phyloP scores from a whole-genome alignment of 2,888 invertebrate species.

The Pharmacophagus antenor region DNA sequence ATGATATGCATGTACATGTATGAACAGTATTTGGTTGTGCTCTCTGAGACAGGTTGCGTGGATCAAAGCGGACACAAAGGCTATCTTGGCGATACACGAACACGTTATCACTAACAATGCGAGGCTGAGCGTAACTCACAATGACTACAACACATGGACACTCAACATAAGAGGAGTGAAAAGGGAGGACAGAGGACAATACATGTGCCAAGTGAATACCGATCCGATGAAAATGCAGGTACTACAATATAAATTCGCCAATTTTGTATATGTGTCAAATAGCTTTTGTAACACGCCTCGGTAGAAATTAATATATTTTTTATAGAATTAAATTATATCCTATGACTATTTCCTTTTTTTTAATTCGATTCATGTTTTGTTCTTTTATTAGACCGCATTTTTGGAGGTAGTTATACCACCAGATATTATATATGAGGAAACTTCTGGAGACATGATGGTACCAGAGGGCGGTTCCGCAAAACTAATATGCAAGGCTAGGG shows the following conservation, averaged over 20 bases:
- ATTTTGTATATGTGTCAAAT: not conserved
- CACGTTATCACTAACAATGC: constrained; percentile 96
- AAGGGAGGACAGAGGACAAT: constrained; percentile 92
- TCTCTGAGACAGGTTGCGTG: constrained; percentile 88
- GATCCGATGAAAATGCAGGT: constrained; percentile 97
- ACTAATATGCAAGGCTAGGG: constrained; percentile 91
- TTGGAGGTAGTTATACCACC: constrained; percentile 95
- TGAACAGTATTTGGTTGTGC: constrained; percentile 34
- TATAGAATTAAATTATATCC: not conserved
- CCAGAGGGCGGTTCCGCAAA: constrained; percentile 95
- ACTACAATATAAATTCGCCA: constrained; percentile 41
- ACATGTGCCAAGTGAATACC: constrained; percentile 97
- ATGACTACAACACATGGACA: constrained; percentile 96
- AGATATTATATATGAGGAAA: constrained; percentile 93
- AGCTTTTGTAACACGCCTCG: not conserved
- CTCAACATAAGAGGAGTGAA: constrained; percentile 92
- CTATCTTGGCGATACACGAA: constrained; percentile 95
- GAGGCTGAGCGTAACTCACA: constrained; percentile 93
- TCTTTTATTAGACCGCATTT: constrained; percentile 85
- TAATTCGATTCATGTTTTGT: not conserved
- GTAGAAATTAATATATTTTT: not conserved
- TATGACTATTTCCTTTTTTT: not conserved
- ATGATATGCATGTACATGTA: constrained; percentile 19
- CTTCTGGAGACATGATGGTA: constrained; percentile 96
- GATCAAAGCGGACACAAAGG: constrained; percentile 97